Evolutionary conservation across 2,888 invertebrate species (phyloP).

Genomic region (Acrobasis suavella): DNA sequence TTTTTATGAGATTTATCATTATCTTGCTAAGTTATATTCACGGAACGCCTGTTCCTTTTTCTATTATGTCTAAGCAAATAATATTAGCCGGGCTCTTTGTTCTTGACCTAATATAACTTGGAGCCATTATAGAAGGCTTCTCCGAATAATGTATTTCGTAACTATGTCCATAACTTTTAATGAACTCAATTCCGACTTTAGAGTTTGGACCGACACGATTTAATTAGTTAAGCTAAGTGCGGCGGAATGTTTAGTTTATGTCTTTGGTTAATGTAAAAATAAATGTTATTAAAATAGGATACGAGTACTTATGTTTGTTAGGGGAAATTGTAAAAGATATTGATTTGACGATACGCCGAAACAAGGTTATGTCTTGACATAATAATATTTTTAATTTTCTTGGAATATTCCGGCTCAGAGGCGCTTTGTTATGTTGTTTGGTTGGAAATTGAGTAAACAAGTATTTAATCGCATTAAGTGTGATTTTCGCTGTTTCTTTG

Average conservation of each 20-base stretch:
- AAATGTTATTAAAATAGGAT: too few relatives aligned
- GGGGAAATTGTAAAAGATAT: slow-evolving; percentile 27
- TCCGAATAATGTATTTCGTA: slow-evolving; percentile 51
- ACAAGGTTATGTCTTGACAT: slow-evolving; percentile 46
- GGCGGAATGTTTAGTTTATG: slow-evolving; percentile 24
- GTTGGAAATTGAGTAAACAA: not conserved
- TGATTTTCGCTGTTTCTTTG: too few relatives aligned
- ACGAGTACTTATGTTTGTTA: not conserved
- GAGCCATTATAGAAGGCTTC: slow-evolving; percentile 50
- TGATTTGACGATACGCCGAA: slow-evolving; percentile 38
- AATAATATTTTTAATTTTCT: slow-evolving; percentile 46
- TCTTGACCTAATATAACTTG: slow-evolving; percentile 32
- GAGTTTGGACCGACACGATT: slow-evolving; percentile 39
- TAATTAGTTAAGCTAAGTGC: slow-evolving; percentile 33
- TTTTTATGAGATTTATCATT: slow-evolving; percentile 17
- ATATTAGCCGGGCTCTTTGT: slow-evolving; percentile 1
- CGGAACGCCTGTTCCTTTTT: too few relatives aligned
- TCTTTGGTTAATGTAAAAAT: too few relatives aligned
- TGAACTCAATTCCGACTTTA: slow-evolving; percentile 56
- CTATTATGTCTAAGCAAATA: not conserved
- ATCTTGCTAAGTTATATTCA: slow-evolving; percentile 2
- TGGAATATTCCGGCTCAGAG: slow-evolving; percentile 26
- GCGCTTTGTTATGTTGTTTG: not conserved
- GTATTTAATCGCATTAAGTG: too few relatives aligned
- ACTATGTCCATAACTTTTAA: slow-evolving; percentile 60